Percentiles rank a stretch among this genome's conserved stretches.
These are phyloP conservation scores for Turritopsis dohrnii DNA, from an alignment of 30 jellyfish, hydroid and myxozoan genomes.

Conservation along the genomic window DNA sequence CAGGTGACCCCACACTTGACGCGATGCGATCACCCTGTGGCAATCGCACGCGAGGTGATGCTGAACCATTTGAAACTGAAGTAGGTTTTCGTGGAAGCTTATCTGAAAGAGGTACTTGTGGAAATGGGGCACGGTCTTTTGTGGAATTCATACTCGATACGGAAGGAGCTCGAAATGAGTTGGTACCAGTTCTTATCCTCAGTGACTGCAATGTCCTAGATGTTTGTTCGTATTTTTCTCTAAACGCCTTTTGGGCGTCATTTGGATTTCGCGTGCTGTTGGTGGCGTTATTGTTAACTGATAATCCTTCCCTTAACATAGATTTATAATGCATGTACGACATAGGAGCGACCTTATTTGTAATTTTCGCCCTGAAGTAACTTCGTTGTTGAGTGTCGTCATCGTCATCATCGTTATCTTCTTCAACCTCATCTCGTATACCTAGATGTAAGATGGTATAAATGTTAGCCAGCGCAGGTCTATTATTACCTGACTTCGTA, in stretches of 20 bases:
- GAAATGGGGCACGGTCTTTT: neutral
- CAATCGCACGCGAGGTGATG: neutral
- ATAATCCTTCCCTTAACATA: constrained; percentile 66
- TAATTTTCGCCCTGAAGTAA: constrained; percentile 22
- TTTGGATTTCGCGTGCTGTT: neutral
- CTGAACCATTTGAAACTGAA: neutral
- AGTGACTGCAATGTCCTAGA: constrained; percentile 7
- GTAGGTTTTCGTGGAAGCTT: neutral
- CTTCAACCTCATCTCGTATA: neutral
- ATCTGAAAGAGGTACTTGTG: neutral
- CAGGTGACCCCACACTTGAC: constrained; percentile 23
- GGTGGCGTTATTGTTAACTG: neutral
- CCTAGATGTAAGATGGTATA: neutral
- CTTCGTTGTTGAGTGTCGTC: constrained; percentile 30
- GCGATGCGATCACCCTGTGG: constrained; percentile 27
- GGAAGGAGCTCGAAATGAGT: neutral
- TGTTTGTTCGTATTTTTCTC: constrained; percentile 12
- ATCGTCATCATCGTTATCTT: constrained; percentile 45
- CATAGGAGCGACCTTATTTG: constrained; percentile 88
- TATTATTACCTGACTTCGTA: too few species aligned
- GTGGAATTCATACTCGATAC: neutral
- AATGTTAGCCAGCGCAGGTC: too few species aligned
- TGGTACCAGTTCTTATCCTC: neutral
- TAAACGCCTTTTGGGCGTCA: constrained; percentile 8
- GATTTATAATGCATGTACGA: constrained; percentile 89